These are phyloP conservation scores for Mesitornis unicolor DNA, from an alignment of 2,113 vertebrate genomes.

Conservation along the genomic window DNA sequence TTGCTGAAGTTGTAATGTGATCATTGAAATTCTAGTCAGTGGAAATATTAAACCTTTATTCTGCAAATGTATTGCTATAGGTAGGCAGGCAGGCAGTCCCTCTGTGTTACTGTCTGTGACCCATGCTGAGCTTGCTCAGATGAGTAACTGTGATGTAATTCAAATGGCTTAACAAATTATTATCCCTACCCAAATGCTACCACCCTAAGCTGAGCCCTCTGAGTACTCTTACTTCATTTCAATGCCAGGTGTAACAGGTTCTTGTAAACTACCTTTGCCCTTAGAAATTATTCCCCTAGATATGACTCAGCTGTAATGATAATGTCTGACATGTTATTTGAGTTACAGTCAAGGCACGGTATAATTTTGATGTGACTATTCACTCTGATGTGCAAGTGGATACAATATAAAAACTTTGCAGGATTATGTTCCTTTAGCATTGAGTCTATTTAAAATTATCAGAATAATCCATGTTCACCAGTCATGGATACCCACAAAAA, in stretches of 20 bases:
- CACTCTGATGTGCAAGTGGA: neutral
- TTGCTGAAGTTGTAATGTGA: neutral
- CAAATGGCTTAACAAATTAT: neutral
- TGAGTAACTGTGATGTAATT: neutral
- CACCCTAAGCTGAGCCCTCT: neutral
- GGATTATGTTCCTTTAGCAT: neutral
- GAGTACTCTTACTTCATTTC: neutral
- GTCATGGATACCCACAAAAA: neutral
- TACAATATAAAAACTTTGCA: neutral
- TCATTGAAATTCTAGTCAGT: constrained; percentile 6
- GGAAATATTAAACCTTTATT: neutral
- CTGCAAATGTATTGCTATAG: neutral
- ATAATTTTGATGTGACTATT: neutral
- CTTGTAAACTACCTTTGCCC: neutral
- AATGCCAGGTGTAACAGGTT: neutral
- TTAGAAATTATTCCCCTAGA: neutral
- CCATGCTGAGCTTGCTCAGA: neutral
- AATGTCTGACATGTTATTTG: neutral
- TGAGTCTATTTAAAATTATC: neutral
- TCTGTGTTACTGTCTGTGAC: neutral
- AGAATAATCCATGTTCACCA: neutral
- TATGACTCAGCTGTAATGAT: neutral
- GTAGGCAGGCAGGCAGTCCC: neutral
- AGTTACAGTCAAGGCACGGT: neutral
- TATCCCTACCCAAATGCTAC: neutral